These are phyloP conservation scores for Cylloceria caligata DNA, from an alignment of 2,888 invertebrate genomes.

Conservation along the genomic window DNA sequence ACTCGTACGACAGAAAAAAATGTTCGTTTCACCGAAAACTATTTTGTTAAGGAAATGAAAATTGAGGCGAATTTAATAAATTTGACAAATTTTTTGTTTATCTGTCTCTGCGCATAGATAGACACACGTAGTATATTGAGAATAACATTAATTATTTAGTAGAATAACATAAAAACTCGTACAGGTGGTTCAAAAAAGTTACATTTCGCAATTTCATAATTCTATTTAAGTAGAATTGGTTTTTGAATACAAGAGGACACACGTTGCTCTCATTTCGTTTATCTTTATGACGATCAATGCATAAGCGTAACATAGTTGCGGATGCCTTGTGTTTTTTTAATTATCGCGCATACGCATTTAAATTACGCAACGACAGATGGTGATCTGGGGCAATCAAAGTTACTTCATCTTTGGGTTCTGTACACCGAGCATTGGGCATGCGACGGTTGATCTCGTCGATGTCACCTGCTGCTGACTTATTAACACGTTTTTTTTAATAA, in stretches of 20 bases:
- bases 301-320: neutral
- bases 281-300: neutral
- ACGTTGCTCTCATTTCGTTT: constrained; percentile 4
- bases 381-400: neutral
- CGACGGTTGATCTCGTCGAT: neutral
- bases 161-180: neutral
- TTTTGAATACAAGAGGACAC: neutral
- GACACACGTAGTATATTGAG: neutral
- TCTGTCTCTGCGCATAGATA: neutral
- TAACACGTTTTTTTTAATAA: constrained; percentile 8
- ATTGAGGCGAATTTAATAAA: too few relatives aligned
- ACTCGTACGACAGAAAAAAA: too few relatives aligned
- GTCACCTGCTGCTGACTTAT: constrained; percentile 4
- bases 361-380: constrained; percentile 8
- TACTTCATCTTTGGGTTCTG: neutral
- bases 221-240: neutral
- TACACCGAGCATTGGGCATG: constrained; percentile 1
- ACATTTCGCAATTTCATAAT: neutral
- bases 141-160: too few relatives aligned
- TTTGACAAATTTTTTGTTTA: neutral
- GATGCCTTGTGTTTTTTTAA: neutral
- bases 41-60: too few relatives aligned
- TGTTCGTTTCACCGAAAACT: too few relatives aligned
- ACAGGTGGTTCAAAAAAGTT: neutral
- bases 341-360: neutral